Base-by-base conservation (phyloP, 1,140 invertebrate genomes). In the Aleiodes sp. region DNA sequence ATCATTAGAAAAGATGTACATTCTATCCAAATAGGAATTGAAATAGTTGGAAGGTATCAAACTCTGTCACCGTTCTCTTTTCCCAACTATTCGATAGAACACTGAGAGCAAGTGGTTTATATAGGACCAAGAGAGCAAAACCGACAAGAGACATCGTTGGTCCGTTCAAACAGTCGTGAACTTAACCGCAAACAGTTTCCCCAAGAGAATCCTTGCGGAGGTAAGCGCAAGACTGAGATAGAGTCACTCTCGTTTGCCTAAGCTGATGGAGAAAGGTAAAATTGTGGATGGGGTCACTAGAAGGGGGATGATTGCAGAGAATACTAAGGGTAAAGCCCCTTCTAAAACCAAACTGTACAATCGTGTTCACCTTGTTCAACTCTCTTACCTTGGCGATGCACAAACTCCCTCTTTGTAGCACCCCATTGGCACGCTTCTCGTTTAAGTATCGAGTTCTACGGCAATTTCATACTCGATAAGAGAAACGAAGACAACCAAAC, bases 171-270 rank as follows among this genome's bases (percentile, higher is more conserved):
- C 70, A 75, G 61, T 66, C 39, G 31, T 46, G 69, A 78, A 78
- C 64, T 78, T 70, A 64, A 75, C 73, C 70, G 69, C 71, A 76
- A 76, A 78, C 73, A 75, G 68, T 73, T 43, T 28, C 68, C 37
- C 66, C 39, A n/a, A 9, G 16, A 29, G 28, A 28, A 3, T 37
- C 46, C 46, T 57, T 26, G 43, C n/a, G 46, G 2, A 52, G 43
- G 21, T n/a, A n/a, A n/a, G n/a, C n/a, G n/a, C n/a, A n/a, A n/a
- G n/a, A n/a, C n/a, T n/a, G 43, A 10, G 16, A 4, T 16, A 56
- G 52, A 56, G 64, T 65, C 33, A 33, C 28, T 3, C n/a, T 62
- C 43, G 43, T 67, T 67, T 67, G 46, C 46, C 19, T 59, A 28
- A 19, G 14, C 12, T 19, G 33, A 67, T 33, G 57, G 31, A 67